Percentiles rank a stretch among this genome's conserved stretches.
phyloP scores from a whole-genome alignment of 2,797 vertebrate genomes.

The Lemur catta region DNA sequence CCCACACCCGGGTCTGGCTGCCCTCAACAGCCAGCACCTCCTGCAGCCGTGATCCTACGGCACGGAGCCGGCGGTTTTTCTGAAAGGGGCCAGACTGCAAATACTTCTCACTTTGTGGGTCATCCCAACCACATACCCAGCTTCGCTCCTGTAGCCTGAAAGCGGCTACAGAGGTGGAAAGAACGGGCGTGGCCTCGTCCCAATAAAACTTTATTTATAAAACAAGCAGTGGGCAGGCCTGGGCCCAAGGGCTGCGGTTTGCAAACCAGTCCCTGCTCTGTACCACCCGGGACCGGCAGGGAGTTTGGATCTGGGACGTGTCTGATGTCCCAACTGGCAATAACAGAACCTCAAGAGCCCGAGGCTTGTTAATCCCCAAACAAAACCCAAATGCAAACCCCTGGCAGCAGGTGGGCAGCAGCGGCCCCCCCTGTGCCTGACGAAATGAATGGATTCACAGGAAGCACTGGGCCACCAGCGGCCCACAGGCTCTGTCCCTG shows the following conservation, averaged over 20 bases:
- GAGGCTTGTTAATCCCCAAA: not conserved
- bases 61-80: not conserved
- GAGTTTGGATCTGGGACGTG: not conserved
- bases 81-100: not conserved
- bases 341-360: not conserved
- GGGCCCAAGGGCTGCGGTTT: not conserved
- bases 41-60: rapidly evolving
- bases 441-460: not conserved
- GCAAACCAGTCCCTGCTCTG: not conserved
- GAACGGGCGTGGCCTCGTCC: not conserved
- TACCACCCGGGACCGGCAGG: not conserved
- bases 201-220: not conserved
- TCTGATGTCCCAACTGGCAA: not conserved
- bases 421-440: not conserved
- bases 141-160: not conserved
- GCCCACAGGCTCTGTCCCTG: not conserved
- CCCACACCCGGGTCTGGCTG: not conserved
- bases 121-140: too few species aligned
- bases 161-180: not conserved
- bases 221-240: not conserved
- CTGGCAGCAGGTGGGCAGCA: not conserved
- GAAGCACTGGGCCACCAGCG: not conserved
- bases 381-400: not conserved
- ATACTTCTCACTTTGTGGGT: not conserved
- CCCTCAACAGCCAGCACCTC: not conserved